Conservation (phyloP, 2,888 invertebrate genomes). For the Pristionchus mayeri region DNA sequence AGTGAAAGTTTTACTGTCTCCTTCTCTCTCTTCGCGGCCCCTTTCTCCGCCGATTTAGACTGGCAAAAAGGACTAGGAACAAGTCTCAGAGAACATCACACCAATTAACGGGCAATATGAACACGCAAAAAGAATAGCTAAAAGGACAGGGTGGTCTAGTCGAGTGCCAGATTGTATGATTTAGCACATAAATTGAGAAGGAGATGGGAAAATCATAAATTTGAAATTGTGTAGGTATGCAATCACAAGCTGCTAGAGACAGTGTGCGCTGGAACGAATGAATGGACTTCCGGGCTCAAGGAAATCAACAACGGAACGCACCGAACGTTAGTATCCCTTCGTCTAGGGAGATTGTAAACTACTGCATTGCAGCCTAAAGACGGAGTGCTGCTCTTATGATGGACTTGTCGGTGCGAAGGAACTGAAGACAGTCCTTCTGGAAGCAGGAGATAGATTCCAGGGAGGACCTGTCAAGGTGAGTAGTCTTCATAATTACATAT, state of each 20-base stretch:
- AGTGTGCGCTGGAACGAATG: constrained; percentile 64
- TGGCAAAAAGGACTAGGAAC: not conserved
- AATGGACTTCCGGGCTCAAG: constrained; percentile 71
- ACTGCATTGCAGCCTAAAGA: constrained; percentile 61
- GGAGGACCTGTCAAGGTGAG: constrained; percentile 58
- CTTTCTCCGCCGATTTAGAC: constrained; percentile 10
- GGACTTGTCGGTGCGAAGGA: constrained; percentile 60
- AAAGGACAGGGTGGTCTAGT: not conserved
- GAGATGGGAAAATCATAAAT: not conserved
- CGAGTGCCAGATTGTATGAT: not conserved
- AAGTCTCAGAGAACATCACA: not conserved
- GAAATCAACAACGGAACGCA: constrained; percentile 74
- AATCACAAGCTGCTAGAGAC: constrained; percentile 53
- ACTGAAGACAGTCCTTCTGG: constrained; percentile 65
- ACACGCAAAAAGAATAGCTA: not conserved
- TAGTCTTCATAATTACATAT: no score
- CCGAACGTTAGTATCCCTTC: constrained; percentile 55
- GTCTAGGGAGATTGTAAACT: not conserved
- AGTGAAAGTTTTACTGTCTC: no score
- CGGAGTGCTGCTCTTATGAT: constrained; percentile 70
- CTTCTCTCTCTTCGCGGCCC: constrained; percentile 2
- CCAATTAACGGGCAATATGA: constrained; percentile 6
- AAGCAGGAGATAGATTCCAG: constrained; percentile 64
- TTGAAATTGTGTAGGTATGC: constrained; percentile 19
- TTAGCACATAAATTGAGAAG: not conserved